Base-by-base conservation (phyloP, 2,797 vertebrate genomes). In the Bufotes viridis region DNA sequence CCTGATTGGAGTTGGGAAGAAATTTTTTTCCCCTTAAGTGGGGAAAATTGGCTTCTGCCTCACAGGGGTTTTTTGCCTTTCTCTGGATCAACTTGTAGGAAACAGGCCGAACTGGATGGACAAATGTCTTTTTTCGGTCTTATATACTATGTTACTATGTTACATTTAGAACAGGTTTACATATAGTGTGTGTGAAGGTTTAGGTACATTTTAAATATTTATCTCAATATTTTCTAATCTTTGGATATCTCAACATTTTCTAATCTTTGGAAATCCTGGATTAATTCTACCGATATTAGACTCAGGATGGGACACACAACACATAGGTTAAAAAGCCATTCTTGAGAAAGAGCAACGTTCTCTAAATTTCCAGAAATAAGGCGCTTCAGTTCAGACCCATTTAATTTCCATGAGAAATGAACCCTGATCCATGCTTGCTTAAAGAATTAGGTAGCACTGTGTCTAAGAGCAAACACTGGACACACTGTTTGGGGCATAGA, bases 371-470 rank as follows among this genome's bases (percentile, higher is more conserved):
- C 29, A 79, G 55, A 58, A 26, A 72, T 84, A 85, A 63, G 63
- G 26, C 24, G 9, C 22, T 60, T 55, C 18, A 82, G 49, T 34
- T 26, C 7, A 42, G 58, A 29, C 29, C 51, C 18, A 58, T 87
- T 87, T 86, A 76, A 87, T 89, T 87, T 83, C 74, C 88, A 89
- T 89, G 81, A 87, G 81, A 86, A 83, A 83, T 83, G 80, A 51
- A 80, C 63, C 75, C 51, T 89, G 81, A 89, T 58, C 85, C 74
- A 83, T 89, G 88, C 84, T 89, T 89, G 24, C 85, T 79, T 78
- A 89, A 87, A 82, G 88, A 89, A 89, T 89, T 89, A 89, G 80
- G 80, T 57, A 87, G 67, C 53, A 83, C 85, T 87, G 63, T 87
- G 72, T 82, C 61, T 55, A 80, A 84, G 74, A 82, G 88, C 85